A percentile compares a stretch with the other conserved stretches of the same genome.
Evolutionary conservation across 2,797 vertebrate genomes (phyloP).

Genomic region (Clarias laeviceps): DNA sequence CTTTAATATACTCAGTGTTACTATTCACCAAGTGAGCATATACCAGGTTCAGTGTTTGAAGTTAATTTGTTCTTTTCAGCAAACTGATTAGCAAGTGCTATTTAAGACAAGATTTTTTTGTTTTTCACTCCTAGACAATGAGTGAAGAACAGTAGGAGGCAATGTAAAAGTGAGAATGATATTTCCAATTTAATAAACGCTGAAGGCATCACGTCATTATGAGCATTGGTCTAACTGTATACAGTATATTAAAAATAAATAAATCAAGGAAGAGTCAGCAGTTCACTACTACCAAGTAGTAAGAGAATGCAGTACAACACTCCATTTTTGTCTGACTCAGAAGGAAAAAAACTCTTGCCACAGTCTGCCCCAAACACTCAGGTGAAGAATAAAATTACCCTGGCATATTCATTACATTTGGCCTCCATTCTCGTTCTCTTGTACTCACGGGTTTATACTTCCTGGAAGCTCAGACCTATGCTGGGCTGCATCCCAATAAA

Average conservation of each 20-base stretch:
- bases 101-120: not conserved
- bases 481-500: conserved; percentile 54
- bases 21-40: not conserved
- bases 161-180: not conserved
- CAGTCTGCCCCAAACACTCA: conserved; percentile 21
- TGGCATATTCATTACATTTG: conserved; percentile 44
- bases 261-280: not conserved
- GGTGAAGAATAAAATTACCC: conserved; percentile 33
- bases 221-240: not conserved
- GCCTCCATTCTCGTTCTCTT: conserved; percentile 37
- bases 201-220: not conserved
- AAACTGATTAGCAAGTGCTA: not conserved
- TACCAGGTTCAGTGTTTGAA: not conserved
- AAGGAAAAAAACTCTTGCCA: not conserved
- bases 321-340: conserved; percentile 4
- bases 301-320: not conserved
- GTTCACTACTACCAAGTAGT: not conserved
- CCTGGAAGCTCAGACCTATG: conserved; percentile 46
- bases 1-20: not conserved
- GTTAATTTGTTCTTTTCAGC: not conserved
- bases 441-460: conserved; percentile 34
- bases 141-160: not conserved
- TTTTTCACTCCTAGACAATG: not conserved
- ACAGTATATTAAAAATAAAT: not conserved
- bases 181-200: not conserved